Evolutionary conservation across 2,113 vertebrate species (phyloP).

Genomic region (Forbesichthys agassizii): DNA sequence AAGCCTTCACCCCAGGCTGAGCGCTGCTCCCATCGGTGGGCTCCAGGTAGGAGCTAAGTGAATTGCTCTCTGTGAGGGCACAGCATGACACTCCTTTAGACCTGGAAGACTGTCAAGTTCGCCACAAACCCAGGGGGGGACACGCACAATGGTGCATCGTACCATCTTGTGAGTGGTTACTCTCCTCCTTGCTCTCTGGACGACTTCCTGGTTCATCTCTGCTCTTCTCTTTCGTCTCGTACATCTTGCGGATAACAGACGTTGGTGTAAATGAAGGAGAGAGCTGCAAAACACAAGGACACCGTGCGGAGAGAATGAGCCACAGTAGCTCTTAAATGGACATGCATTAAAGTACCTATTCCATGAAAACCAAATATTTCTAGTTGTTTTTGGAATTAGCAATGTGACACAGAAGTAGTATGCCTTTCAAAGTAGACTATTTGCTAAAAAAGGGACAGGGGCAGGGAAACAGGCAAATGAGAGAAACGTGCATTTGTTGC

Average conservation of each 20-base stretch:
- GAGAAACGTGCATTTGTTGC: too few relatives aligned
- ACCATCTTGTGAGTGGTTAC: conserved; percentile 83
- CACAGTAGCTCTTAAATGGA: background rate
- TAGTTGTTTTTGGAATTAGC: too few relatives aligned
- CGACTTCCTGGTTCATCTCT: conserved; percentile 85
- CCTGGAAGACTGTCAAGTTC: background rate
- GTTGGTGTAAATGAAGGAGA: conserved; percentile 98
- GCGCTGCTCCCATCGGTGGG: conserved; percentile 78
- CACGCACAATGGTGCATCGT: conserved; percentile 27
- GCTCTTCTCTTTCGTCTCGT: conserved; percentile 95
- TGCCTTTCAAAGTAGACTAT: too few relatives aligned
- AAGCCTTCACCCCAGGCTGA: conserved; percentile 77
- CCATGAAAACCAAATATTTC: too few relatives aligned
- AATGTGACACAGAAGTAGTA: too few relatives aligned
- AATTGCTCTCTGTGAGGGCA: conserved; percentile 66
- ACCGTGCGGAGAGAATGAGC: background rate
- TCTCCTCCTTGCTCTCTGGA: conserved; percentile 82
- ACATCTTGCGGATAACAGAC: conserved; percentile 99
- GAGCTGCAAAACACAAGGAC: conserved; percentile 73
- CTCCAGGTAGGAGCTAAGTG: conserved; percentile 77
- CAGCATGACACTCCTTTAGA: background rate
- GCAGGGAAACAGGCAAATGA: too few relatives aligned
- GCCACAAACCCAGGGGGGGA: background rate
- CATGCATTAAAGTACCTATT: background rate
- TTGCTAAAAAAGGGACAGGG: too few relatives aligned